A percentile compares a stretch with the other conserved stretches of the same genome.
Evolutionary conservation across 2,113 vertebrate species (phyloP).

Genomic region (Pteronura brasiliensis): DNA sequence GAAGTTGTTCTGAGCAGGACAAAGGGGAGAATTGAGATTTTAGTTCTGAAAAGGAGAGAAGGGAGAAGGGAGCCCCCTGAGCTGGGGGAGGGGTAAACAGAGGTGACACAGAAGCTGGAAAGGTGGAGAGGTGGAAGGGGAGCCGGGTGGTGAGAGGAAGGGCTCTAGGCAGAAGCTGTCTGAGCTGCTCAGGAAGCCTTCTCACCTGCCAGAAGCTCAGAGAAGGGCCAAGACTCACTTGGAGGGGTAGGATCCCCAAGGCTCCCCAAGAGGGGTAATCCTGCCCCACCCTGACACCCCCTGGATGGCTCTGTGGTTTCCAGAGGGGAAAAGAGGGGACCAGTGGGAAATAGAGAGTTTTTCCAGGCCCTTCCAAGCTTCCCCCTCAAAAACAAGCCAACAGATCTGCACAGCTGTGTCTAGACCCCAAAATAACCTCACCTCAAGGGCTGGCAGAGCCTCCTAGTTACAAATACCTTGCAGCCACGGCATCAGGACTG

Average conservation of each 20-base stretch:
- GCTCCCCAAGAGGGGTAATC: background rate
- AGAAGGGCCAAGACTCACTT: no score
- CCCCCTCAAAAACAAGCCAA: background rate
- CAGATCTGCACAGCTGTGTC: background rate
- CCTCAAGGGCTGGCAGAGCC: background rate
- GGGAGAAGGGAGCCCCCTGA: background rate
- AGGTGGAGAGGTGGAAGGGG: no score
- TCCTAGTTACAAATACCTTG: background rate
- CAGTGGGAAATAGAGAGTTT: background rate
- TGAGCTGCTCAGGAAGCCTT: background rate
- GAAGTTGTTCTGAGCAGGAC: background rate
- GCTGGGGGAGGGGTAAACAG: background rate
- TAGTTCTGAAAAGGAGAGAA: background rate
- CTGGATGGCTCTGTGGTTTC: background rate
- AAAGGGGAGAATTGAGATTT: background rate
- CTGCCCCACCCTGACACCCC: background rate
- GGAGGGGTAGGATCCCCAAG: background rate
- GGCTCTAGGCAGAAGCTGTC: no score
- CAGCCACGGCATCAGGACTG: rapidly evolving
- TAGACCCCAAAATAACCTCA: background rate
- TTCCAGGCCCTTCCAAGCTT: background rate
- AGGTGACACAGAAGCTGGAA: rapidly evolving
- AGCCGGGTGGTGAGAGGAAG: no score
- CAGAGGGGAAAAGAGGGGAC: background rate
- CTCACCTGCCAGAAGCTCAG: background rate